These are phyloP conservation scores for Hirtodrosophila confusa DNA, from an alignment of 2,888 invertebrate species.

Conservation along the genomic window DNA sequence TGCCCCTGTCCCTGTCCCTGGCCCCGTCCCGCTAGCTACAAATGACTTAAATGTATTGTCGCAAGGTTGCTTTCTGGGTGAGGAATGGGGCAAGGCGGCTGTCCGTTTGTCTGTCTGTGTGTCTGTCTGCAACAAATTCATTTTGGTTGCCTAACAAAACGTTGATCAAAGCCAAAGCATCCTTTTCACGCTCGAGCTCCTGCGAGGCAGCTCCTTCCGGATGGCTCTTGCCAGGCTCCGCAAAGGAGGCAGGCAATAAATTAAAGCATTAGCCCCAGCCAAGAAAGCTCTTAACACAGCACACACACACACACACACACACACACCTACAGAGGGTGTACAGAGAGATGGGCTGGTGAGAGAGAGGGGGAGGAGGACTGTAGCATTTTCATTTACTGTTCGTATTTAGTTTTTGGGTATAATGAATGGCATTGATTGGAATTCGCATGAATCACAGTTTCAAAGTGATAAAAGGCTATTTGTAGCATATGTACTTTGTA, in stretches of 20 bases:
- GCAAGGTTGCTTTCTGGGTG: constrained; percentile 24
- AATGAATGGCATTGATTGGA: constrained; percentile 78
- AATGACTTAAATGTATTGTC: constrained; percentile 71
- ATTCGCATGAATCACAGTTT: constrained; percentile 73
- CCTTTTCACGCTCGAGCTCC: constrained; percentile 77
- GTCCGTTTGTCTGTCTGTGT: constrained; percentile 19
- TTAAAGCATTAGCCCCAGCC: constrained; percentile 72
- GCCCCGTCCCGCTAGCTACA: constrained; percentile 23
- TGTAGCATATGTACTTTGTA: constrained; percentile 34
- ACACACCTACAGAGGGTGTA: neutral
- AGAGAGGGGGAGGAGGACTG: neutral
- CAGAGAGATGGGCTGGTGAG: neutral
- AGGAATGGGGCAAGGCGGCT: neutral
- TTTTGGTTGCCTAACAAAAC: constrained; percentile 79
- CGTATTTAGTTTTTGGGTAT: constrained; percentile 74
- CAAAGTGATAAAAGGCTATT: constrained; percentile 74
- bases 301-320: constrained; percentile 23
- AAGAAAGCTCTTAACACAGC: constrained; percentile 69
- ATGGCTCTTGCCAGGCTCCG: constrained; percentile 2
- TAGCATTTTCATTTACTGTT: constrained; percentile 64
- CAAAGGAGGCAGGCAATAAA: constrained; percentile 76
- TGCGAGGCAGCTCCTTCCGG: constrained; percentile 27
- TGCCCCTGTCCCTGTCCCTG: neutral
- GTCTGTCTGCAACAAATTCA: constrained; percentile 65
- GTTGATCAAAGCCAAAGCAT: constrained; percentile 79